These are phyloP conservation scores for Balearica regulorum DNA, from an alignment of 2,797 vertebrate species.

Conservation along the genomic window DNA sequence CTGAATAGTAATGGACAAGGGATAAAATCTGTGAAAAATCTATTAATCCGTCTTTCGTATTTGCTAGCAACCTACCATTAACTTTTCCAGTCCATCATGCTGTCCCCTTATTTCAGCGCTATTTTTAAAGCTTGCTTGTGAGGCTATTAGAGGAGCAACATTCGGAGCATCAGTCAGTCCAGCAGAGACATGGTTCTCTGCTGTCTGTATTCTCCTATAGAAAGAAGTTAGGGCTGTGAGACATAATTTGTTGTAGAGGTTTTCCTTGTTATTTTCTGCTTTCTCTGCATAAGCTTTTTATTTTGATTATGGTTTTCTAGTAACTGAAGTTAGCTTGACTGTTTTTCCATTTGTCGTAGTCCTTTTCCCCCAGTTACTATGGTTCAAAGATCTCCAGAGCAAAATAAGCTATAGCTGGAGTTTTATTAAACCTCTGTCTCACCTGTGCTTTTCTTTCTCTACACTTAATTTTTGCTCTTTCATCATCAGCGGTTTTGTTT, in stretches of 20 bases:
- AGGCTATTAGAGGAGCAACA: background rate
- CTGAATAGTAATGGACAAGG: background rate
- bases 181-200: background rate
- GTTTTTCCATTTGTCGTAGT: background rate
- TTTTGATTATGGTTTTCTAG: background rate
- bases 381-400: background rate
- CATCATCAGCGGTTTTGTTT: background rate
- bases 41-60: background rate
- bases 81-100: background rate
- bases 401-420: background rate
- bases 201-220: background rate
- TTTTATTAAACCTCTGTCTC: background rate
- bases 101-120: background rate
- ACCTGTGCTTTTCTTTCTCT: background rate
- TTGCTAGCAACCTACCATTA: background rate
- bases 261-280: background rate
- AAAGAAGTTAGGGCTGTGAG: background rate
- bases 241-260: background rate
- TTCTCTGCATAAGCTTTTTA: background rate
- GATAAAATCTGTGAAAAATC: background rate
- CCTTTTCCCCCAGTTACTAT: background rate
- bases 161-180: background rate
- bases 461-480: background rate
- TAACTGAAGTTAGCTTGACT: background rate
- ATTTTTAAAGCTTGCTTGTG: background rate